These are phyloP conservation scores for Chloromyia formosa DNA, from an alignment of 2,888 invertebrate species.

Conservation along the genomic window DNA sequence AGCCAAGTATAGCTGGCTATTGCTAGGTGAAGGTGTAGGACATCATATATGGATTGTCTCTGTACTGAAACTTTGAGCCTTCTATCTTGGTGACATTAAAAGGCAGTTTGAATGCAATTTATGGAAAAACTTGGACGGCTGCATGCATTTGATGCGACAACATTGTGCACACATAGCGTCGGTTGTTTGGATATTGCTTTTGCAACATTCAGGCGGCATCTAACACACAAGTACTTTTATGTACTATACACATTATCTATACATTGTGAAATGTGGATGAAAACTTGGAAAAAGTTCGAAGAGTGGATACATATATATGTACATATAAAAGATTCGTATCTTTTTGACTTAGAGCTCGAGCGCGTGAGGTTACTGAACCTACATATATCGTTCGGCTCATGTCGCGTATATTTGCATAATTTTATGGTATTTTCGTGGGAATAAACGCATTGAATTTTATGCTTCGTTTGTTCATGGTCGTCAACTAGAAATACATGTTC, in stretches of 20 bases:
- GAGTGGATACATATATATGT: background rate
- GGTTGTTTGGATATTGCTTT: constrained; percentile 1
- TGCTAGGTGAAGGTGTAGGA: constrained; percentile 28
- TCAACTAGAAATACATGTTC: constrained; percentile 1
- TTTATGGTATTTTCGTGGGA: constrained; percentile 43
- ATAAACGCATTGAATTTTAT: constrained; percentile 42
- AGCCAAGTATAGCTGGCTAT: constrained; percentile 12
- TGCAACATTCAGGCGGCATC: background rate
- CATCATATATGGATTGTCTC: background rate
- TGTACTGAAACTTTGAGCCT: constrained; percentile 13
- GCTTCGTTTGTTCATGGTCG: constrained; percentile 20
- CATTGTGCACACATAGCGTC: constrained; percentile 1
- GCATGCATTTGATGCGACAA: constrained; percentile 1
- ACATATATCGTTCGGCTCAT: constrained; percentile 18
- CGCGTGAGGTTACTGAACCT: constrained; percentile 40
- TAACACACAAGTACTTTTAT: no score
- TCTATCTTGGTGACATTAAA: constrained; percentile 8
- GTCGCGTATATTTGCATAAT: constrained; percentile 41
- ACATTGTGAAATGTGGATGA: background rate
- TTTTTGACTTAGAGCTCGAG: background rate
- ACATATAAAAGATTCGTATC: constrained; percentile 4
- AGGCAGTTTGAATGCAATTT: constrained; percentile 32
- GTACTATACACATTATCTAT: no score
- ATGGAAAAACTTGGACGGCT: constrained; percentile 1
- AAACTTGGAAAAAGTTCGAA: constrained; percentile 18